Conservation (phyloP, 2,797 vertebrate genomes). For the Labroides dimidiatus region DNA sequence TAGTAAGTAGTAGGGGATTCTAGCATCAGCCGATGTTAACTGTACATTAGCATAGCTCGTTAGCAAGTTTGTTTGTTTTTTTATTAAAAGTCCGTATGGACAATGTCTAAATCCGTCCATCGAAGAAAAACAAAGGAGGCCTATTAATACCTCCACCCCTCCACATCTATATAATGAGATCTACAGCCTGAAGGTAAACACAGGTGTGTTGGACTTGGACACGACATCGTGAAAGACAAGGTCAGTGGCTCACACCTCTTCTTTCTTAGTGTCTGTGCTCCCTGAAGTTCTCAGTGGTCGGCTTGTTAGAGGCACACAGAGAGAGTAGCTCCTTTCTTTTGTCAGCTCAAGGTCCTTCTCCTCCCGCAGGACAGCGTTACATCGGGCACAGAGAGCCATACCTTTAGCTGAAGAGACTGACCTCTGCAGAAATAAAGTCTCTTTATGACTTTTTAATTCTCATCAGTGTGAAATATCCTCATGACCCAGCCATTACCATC, state of each 20-base stretch:
- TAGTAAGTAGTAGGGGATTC: no score
- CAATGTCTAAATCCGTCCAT: no score
- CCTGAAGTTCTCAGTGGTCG: constrained; percentile 4
- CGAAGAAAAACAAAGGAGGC: neutral
- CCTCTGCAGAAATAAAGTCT: neutral
- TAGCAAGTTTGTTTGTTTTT: no score
- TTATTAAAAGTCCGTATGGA: no score
- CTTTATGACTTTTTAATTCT: neutral
- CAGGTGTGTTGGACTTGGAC: neutral
- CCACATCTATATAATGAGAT: neutral
- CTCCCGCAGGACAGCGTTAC: neutral
- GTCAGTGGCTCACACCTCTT: neutral
- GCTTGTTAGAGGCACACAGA: neutral
- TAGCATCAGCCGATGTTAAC: no score
- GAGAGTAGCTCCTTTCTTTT: neutral
- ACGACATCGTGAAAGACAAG: neutral
- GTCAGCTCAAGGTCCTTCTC: constrained; percentile 2
- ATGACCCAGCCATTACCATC: no score
- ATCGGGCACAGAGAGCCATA: neutral
- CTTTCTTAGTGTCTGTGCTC: neutral
- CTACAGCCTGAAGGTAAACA: constrained; percentile 1
- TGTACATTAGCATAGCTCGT: no score
- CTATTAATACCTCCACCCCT: neutral
- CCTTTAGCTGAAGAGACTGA: neutral
- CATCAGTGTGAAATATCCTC: neutral